Conservation (phyloP, 2,113 vertebrate species). For the Elachura formosa region DNA sequence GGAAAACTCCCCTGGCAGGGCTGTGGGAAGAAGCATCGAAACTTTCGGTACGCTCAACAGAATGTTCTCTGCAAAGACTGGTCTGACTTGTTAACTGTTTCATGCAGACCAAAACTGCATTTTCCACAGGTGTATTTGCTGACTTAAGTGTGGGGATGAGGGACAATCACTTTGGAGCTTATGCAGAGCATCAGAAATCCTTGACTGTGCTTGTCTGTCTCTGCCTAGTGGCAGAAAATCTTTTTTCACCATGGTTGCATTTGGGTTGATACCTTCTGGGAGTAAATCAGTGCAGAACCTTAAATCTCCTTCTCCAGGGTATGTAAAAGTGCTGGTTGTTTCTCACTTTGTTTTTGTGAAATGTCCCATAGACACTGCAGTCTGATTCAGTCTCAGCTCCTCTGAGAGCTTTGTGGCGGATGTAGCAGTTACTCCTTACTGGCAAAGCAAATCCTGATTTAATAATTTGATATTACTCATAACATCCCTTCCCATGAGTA, state of each 20-base stretch:
- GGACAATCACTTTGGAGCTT: not conserved
- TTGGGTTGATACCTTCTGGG: not conserved
- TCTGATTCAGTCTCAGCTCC: not conserved
- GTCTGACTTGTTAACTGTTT: not conserved
- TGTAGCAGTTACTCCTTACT: not conserved
- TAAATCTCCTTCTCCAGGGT: not conserved
- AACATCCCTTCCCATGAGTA: not conserved
- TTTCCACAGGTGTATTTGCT: not conserved
- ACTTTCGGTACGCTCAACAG: not conserved
- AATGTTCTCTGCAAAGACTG: not conserved
- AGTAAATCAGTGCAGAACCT: not conserved
- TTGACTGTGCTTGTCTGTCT: not conserved
- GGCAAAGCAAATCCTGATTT: not conserved
- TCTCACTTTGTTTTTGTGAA: not conserved
- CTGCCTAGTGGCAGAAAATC: not conserved
- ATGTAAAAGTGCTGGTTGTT: not conserved
- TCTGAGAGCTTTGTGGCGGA: not conserved
- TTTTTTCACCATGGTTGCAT: not conserved
- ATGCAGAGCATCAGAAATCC: not conserved
- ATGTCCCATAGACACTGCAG: not conserved
- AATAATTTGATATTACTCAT: not conserved
- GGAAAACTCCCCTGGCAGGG: fast-evolving
- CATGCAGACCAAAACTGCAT: not conserved
- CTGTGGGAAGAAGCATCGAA: not conserved
- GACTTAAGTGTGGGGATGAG: not conserved